A percentile compares a stretch with the other conserved stretches of the same genome.
These are phyloP conservation scores for Schizopygopsis pylzovi DNA, from an alignment of 2,797 vertebrate genomes.

Conservation along the genomic window DNA sequence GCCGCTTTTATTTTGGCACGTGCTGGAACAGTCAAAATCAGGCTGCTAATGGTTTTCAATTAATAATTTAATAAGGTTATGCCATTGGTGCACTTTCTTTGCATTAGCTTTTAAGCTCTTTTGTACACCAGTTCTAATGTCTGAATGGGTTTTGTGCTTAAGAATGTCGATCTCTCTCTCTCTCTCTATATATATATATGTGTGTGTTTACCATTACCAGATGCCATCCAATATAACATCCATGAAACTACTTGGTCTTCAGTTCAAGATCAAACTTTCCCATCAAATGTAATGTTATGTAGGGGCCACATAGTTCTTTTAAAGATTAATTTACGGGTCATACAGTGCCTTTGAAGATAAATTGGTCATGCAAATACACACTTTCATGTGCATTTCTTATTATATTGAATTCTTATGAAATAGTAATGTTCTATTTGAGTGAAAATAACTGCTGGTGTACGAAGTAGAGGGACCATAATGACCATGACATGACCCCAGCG, in stretches of 20 bases:
- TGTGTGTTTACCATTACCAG: neutral
- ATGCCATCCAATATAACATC: neutral
- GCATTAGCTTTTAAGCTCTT: neutral
- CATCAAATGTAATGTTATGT: neutral
- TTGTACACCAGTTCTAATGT: neutral
- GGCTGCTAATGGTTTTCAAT: neutral
- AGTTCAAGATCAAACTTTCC: neutral
- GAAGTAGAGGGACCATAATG: neutral
- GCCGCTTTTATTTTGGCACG: neutral
- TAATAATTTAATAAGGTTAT: neutral
- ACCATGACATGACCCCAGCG: neutral
- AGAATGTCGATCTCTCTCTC: too few relatives aligned
- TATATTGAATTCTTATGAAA: neutral
- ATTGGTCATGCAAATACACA: neutral
- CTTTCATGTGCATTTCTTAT: neutral
- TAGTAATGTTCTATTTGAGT: neutral
- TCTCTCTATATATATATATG: neutral
- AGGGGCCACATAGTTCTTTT: neutral
- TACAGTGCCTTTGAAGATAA: neutral
- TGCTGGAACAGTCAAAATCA: neutral
- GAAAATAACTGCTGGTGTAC: neutral
- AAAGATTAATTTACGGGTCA: neutral
- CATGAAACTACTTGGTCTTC: neutral
- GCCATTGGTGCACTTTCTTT: neutral
- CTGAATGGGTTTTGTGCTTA: neutral